A percentile compares a stretch with the other conserved stretches of the same genome.
Evolutionary conservation across 2,113 vertebrate genomes (phyloP).

Genomic region (Thomomys bottae): DNA sequence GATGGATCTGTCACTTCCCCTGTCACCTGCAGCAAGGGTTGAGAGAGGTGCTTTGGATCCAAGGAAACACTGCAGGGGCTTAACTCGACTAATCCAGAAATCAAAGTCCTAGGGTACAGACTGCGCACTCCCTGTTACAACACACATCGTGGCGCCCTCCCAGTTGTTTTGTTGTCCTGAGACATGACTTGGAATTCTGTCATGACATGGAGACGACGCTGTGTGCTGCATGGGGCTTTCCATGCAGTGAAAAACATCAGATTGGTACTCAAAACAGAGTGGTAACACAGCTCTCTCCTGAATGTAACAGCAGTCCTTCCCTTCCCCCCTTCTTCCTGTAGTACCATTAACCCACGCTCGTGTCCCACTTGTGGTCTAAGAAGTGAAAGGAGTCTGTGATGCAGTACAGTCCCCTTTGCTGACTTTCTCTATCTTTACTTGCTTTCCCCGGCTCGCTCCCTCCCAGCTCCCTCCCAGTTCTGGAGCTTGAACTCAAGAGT

Average conservation of each 20-base stretch:
- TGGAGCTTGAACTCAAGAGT: too few species aligned
- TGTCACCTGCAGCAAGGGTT: constrained; percentile 87
- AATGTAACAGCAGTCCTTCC: neutral
- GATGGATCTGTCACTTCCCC: constrained; percentile 94
- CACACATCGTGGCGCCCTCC: neutral
- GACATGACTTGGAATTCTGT: neutral
- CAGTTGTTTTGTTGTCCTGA: neutral
- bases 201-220: neutral
- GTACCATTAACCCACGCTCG: neutral
- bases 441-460: neutral
- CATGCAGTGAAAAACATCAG: neutral
- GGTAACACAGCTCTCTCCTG: neutral
- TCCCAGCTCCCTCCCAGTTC: neutral
- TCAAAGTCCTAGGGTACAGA: neutral
- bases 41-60: neutral
- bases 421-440: neutral
- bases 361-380: neutral
- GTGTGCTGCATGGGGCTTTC: neutral
- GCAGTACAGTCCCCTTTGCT: neutral
- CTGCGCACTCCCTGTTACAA: neutral
- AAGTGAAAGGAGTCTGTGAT: neutral
- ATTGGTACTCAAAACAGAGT: neutral
- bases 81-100: neutral
- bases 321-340: neutral
- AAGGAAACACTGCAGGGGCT: neutral